These are phyloP conservation scores for Hydraecia micacea DNA, from an alignment of 2,888 invertebrate species.

Conservation along the genomic window DNA sequence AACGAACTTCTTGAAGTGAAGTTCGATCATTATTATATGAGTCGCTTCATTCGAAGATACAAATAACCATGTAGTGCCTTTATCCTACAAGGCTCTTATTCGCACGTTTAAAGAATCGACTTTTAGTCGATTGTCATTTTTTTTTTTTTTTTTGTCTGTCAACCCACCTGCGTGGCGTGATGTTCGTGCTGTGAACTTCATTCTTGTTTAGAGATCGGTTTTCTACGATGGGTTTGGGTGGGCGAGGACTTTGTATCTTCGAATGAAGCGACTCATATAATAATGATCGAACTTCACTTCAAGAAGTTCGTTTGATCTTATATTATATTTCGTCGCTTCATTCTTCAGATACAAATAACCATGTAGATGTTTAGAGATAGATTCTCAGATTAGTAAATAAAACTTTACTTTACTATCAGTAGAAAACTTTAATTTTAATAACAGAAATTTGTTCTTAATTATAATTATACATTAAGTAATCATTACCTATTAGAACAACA, in stretches of 20 bases:
- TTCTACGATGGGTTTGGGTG: conserved; percentile 5
- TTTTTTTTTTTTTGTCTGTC: background rate
- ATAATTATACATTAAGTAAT: background rate
- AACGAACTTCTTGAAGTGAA: background rate
- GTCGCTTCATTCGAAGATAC: background rate
- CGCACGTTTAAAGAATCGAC: conserved; percentile 10
- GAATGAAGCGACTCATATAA: conserved; percentile 4
- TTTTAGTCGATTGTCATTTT: conserved; percentile 1
- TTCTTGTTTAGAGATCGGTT: conserved; percentile 3
- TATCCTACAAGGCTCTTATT: background rate
- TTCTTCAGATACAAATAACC: conserved; percentile 2
- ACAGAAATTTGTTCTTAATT: background rate
- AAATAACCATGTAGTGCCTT: background rate
- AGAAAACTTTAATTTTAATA: background rate
- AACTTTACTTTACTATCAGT: background rate
- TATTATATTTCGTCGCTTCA: conserved; percentile 2
- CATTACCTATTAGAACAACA: background rate
- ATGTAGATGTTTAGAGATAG: conserved; percentile 6
- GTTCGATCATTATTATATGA: conserved; percentile 1
- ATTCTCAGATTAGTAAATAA: background rate
- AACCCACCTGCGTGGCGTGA: background rate
- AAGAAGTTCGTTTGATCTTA: background rate
- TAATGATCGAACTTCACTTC: background rate
- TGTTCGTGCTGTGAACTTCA: background rate
- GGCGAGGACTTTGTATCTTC: background rate